phyloP scores from a whole-genome alignment of 1,140 invertebrate species.

The Sweltsa coloradensis region DNA sequence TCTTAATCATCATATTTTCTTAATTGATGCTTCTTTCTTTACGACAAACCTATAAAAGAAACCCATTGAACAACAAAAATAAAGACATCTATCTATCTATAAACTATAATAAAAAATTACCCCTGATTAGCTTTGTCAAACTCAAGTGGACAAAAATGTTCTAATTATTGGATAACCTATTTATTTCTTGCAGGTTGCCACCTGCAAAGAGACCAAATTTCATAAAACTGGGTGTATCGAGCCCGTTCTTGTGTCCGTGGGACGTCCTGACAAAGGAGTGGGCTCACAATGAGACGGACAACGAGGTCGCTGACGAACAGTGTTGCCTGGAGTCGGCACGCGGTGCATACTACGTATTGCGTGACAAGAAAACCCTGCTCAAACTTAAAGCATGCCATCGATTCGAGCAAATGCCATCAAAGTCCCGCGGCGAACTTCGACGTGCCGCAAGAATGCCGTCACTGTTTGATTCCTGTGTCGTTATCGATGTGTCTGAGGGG shows the following conservation, averaged over 20 bases:
- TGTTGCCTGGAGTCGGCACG: too few relatives aligned
- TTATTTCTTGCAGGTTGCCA: conserved; percentile 38
- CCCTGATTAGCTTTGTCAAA: conserved; percentile 2
- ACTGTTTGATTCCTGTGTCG: conserved; percentile 19
- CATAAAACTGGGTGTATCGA: conserved; percentile 55
- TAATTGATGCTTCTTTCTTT: too few relatives aligned
- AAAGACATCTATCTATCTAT: too few relatives aligned
- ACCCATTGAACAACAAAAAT: not conserved
- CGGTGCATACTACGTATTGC: conserved; percentile 37
- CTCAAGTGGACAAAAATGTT: conserved; percentile 3
- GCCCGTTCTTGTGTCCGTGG: conserved; percentile 70
- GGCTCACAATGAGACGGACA: conserved; percentile 29
- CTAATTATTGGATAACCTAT: not conserved
- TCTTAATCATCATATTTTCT: too few relatives aligned
- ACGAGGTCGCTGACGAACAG: too few relatives aligned
- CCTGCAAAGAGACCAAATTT: conserved; percentile 78
- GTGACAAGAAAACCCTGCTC: too few relatives aligned
- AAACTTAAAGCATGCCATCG: too few relatives aligned
- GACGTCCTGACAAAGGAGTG: conserved; percentile 54
- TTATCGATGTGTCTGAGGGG: conserved; percentile 18
- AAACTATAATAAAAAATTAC: not conserved
- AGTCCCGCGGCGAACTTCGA: too few relatives aligned
- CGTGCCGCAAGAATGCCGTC: too few relatives aligned
- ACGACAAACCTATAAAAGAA: not conserved
- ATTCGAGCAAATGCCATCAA: too few relatives aligned